These are phyloP conservation scores for Pionites leucogaster DNA, from an alignment of 2,113 vertebrate species.

Conservation along the genomic window DNA sequence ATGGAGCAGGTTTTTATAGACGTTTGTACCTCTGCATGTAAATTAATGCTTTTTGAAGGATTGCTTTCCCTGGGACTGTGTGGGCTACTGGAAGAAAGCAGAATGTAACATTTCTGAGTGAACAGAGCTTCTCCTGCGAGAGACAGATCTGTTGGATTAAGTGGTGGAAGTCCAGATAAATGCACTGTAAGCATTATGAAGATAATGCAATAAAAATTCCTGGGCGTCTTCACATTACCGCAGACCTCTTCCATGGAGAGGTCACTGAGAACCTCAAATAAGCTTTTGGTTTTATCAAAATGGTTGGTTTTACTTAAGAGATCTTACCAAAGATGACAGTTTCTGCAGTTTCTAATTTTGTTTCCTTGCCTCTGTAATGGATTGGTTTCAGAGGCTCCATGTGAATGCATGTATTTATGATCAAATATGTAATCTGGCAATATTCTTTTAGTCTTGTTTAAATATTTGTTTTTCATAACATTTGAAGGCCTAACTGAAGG, in stretches of 20 bases:
- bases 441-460: neutral
- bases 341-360: neutral
- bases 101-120: neutral
- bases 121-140: neutral
- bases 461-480: neutral
- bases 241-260: neutral
- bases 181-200: neutral
- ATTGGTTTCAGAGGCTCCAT: neutral
- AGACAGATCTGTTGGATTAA: neutral
- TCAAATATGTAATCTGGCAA: neutral
- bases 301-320: neutral
- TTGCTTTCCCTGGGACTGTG: neutral
- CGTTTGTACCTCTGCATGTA: neutral
- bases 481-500: neutral
- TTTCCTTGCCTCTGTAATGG: neutral
- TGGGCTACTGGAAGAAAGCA: neutral
- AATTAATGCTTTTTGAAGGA: neutral
- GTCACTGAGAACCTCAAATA: neutral
- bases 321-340: neutral
- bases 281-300: neutral
- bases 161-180: neutral
- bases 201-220: neutral
- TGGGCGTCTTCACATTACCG: neutral
- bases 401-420: neutral
- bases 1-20: neutral